These are phyloP conservation scores for Phoebastria nigripes DNA, from an alignment of 2,797 vertebrate genomes.

Conservation along the genomic window DNA sequence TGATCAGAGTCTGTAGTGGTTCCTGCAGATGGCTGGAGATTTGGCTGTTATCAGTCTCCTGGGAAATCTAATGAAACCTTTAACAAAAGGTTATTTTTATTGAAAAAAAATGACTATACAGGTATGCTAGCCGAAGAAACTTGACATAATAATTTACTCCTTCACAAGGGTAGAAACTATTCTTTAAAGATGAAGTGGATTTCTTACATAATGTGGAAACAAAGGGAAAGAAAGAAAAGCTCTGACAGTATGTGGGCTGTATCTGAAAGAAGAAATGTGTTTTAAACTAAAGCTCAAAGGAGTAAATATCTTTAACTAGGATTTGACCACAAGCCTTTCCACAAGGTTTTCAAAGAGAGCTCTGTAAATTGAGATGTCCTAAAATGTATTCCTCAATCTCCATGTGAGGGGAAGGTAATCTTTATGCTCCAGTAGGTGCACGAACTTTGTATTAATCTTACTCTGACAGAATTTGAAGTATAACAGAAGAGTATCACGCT, in stretches of 20 bases:
- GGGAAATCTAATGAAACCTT: constrained; percentile 20
- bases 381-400: neutral
- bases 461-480: neutral
- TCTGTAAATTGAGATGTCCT: neutral
- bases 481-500: neutral
- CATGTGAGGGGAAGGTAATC: neutral
- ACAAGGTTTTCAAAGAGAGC: neutral
- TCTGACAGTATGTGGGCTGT: constrained; percentile 40
- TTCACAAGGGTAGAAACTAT: constrained; percentile 21
- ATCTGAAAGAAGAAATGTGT: constrained; percentile 25
- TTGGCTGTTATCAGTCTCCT: constrained; percentile 25
- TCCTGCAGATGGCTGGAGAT: constrained; percentile 12
- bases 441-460: neutral
- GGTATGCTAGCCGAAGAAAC: constrained; percentile 29
- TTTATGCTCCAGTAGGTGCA: neutral
- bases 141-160: constrained; percentile 53
- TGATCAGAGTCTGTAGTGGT: neutral
- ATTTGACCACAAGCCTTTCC: constrained; percentile 39
- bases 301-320: constrained; percentile 28
- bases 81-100: constrained; percentile 52
- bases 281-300: constrained; percentile 33
- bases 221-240: constrained; percentile 36
- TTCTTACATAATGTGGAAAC: constrained; percentile 45
- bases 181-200: constrained; percentile 38
- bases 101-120: neutral